Base-by-base conservation (phyloP, 2,888 invertebrate species). In the Hesperia comma region DNA sequence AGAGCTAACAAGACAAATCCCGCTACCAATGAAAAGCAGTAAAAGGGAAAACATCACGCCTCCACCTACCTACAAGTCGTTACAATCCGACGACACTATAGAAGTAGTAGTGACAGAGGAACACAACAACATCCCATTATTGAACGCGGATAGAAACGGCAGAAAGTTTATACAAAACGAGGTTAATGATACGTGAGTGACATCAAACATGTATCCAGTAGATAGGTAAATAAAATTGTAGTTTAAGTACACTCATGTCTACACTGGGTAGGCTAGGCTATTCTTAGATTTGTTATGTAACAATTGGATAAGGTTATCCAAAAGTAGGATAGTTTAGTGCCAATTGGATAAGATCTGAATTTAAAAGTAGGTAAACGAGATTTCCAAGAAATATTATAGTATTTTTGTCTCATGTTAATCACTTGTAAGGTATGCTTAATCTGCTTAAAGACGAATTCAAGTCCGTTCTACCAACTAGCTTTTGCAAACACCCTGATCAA, bases 1-100 rank as follows among this genome's bases (percentile, higher is more conserved):
- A 92, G 92, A 82, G 73, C 79, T 92, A 8, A 90, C 91, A 0
- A 84, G 86, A 6, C 86, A 87, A 73, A 83, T 89, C 66, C 84
- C 90, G 0, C 68, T 91, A 67, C 79, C 86, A 1, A 61, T 84
- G 14, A 69, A 89, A 17, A 83, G 70, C 60, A 73, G 75, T 10
- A 75, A 72, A 10, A 73, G 69, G 6, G 79, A 80, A 12, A 78
- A 78, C 1, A 82, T 85, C 0, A 72, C 72, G 5, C 90, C 91
- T 0, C 90, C 90, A 0, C 91, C 92, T 0, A 85, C 86, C 4
- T 92, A 92, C 78, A 82, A 80, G 3, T 83, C 86, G 0, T 63
- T 91, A 41, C 79, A 85, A 60, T 83, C 85, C 67, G 75, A 75
- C 4, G 71, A 74, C 46, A 75, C 81, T 63, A 82, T 86, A 8